Base-by-base conservation (phyloP, 1,140 invertebrate species). In the Caenorhabditis tropicalis region DNA sequence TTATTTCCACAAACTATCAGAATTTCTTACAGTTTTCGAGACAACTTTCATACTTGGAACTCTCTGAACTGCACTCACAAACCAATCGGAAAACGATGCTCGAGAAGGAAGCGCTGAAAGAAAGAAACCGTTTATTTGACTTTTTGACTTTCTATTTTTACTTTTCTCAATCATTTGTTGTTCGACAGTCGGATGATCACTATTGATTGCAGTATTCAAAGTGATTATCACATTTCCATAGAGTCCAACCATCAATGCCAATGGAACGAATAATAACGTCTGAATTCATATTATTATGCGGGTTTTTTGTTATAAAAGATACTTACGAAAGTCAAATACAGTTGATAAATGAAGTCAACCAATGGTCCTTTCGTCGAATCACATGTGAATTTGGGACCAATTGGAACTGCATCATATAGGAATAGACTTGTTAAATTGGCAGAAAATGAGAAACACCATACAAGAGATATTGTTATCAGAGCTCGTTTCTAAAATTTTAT, bases 191-290 rank as follows among this genome's bases (percentile, higher is more conserved):
- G 84, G 84, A 60, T 85, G 79, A 56, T 87, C 87, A 49, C 80
- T 84, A 24, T 84, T 85, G n/a, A 87, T 87, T 39, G 82, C 87
- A 27, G 56, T 87, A 24, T 87, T 85, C n/a, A 87, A 81, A 9
- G 87, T 87, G 58, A 58, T 87, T 43, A 87, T 87, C 16, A 87
- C 87, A 33, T 87, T 74, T 12, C 87, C 86, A 58, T 87, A 87
- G 7, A 87, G 56, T 16, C 51, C 82, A 36, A 87, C 81, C 87
- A 87, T 87, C 48, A 87, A 31, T 4, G 58, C 53, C 7, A 87
- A 60, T 16, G 87, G 87, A 12, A 87, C 51, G 36, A 87, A 85
- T 27, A 87, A 29, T 2, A 87, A 81, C 16, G 82, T 80, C 86
- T 86, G 46, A 24, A 86, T n/a, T 82, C 3, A 19, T 1, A 33